Percentiles rank a stretch among this genome's conserved stretches.
These are phyloP conservation scores for Sminthurides bifidus DNA, from an alignment of 1,140 invertebrate species.

Conservation along the genomic window DNA sequence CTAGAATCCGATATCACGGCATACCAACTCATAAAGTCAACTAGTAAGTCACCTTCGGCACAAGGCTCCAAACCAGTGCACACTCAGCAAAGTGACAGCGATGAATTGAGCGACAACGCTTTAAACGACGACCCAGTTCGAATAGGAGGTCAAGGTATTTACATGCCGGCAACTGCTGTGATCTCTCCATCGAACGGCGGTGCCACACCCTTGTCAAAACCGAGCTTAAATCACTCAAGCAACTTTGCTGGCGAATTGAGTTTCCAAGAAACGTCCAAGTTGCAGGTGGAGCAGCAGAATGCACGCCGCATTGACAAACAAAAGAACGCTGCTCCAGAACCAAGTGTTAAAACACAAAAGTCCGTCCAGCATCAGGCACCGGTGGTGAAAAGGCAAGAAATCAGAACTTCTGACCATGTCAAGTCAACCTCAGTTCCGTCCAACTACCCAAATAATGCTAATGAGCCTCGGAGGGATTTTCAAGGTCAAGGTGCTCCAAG, in stretches of 20 bases:
- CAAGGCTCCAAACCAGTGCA: slow-evolving; percentile 13
- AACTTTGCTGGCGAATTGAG: slow-evolving; percentile 1
- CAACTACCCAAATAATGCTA: too few relatives aligned
- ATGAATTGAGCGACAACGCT: slow-evolving; percentile 43
- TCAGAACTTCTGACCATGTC: too few relatives aligned
- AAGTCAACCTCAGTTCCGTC: too few relatives aligned
- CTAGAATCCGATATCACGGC: slow-evolving; percentile 73
- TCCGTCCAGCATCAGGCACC: background rate
- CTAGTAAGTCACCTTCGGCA: slow-evolving; percentile 34
- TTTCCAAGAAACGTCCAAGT: background rate
- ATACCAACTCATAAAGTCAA: slow-evolving; percentile 54
- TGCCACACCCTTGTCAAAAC: background rate
- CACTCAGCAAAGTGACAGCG: slow-evolving; percentile 20
- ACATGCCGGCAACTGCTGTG: slow-evolving; percentile 12
- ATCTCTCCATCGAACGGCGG: background rate
- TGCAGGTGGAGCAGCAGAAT: background rate
- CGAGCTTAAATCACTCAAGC: slow-evolving; percentile 7
- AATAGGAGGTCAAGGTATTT: slow-evolving; percentile 29
- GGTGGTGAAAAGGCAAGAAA: too few relatives aligned
- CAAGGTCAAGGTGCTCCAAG: too few relatives aligned
- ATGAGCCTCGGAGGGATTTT: too few relatives aligned
- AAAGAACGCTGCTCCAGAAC: background rate
- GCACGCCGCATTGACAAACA: too few relatives aligned
- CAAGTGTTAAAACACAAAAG: background rate
- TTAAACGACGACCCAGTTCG: slow-evolving; percentile 34